These are phyloP conservation scores for Tragelaphus buxtoni DNA, from an alignment of 2,113 vertebrate species.

Conservation along the genomic window DNA sequence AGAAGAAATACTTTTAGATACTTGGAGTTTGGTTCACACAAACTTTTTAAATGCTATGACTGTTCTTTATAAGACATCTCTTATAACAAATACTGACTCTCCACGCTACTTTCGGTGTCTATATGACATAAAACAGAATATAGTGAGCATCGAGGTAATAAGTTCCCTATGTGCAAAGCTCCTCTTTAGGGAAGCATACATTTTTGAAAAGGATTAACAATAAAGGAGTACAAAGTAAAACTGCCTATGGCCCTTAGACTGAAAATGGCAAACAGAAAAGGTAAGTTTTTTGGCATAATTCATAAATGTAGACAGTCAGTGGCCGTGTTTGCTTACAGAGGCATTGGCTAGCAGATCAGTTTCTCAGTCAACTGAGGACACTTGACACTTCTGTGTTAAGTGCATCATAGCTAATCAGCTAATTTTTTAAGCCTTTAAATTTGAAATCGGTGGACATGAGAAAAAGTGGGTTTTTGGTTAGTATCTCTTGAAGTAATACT, in stretches of 20 bases:
- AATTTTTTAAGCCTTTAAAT: constrained; percentile 27
- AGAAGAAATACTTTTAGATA: constrained; percentile 14
- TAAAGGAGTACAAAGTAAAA: background rate
- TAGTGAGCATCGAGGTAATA: background rate
- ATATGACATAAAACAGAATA: background rate
- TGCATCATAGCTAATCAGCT: background rate
- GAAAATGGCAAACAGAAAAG: background rate
- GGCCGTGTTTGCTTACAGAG: background rate
- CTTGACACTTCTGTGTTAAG: background rate
- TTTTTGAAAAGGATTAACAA: background rate
- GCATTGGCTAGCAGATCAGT: background rate
- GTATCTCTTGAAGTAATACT: background rate
- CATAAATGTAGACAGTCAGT: background rate
- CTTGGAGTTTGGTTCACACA: background rate
- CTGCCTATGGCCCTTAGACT: background rate
- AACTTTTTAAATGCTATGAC: background rate
- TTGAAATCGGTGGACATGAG: background rate
- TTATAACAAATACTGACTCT: background rate
- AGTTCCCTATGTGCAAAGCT: background rate
- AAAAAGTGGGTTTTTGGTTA: background rate
- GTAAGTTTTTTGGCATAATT: constrained; percentile 1
- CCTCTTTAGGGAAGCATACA: background rate
- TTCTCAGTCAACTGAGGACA: background rate
- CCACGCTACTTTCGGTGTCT: background rate
- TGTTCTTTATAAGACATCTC: background rate